These are phyloP conservation scores for Chloropsis hardwickii DNA, from an alignment of 2,113 vertebrate species.

Conservation along the genomic window DNA sequence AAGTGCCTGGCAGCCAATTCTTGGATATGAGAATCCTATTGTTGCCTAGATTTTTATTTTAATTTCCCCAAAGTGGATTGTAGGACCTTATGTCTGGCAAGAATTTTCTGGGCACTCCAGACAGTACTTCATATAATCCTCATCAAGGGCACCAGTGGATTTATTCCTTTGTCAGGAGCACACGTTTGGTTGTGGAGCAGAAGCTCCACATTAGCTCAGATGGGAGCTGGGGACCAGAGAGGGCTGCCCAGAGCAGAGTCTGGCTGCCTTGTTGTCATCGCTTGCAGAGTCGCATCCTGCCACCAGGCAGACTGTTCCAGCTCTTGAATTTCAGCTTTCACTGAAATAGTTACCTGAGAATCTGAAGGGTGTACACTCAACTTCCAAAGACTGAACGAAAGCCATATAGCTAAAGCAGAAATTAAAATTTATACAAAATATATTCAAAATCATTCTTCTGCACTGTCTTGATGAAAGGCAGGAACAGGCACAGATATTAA, in stretches of 20 bases:
- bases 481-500: not conserved
- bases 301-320: not conserved
- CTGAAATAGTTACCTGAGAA: not conserved
- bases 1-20: not conserved
- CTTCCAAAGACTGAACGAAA: not conserved
- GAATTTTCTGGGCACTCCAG: conserved; percentile 14
- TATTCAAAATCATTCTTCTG: not conserved
- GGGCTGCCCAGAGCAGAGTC: not conserved
- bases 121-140: conserved; percentile 13
- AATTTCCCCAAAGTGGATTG: not conserved
- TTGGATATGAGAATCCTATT: not conserved
- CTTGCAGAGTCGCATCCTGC: not conserved
- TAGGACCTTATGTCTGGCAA: not conserved
- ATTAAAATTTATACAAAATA: not conserved
- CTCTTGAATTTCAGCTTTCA: not conserved
- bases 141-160: not conserved
- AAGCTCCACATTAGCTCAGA: not conserved
- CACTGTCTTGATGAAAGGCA: not conserved
- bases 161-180: not conserved
- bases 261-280: not conserved
- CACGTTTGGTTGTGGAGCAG: not conserved
- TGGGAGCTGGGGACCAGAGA: not conserved
- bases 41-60: not conserved
- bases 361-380: not conserved
- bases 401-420: not conserved